Evolutionary conservation across 2,113 vertebrate species (phyloP).

Genomic region (Hydrolagus affinis): DNA sequence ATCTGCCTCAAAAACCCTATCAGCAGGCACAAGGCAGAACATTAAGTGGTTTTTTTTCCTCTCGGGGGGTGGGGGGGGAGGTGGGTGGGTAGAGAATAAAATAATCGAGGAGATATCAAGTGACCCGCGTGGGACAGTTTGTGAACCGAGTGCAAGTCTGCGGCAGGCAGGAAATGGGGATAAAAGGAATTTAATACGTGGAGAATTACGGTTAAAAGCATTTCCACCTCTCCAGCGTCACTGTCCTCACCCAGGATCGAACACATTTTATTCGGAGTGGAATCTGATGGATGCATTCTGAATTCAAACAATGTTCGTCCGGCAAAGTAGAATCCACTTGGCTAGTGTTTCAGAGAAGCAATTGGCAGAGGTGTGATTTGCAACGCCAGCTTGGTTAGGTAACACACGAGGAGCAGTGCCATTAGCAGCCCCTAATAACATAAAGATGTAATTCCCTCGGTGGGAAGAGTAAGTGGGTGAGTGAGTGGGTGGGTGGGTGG

Average conservation of each 20-base stretch:
- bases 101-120: too few species aligned
- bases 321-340: slow-evolving; percentile 8
- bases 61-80: too few species aligned
- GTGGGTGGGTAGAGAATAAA: too few species aligned
- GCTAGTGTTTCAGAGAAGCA: not conserved
- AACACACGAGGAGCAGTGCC: not conserved
- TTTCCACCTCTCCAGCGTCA: slow-evolving; percentile 9
- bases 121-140: too few species aligned
- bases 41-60: too few species aligned
- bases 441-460: not conserved
- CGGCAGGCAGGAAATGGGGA: not conserved
- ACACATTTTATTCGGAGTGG: not conserved
- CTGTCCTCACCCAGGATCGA: not conserved
- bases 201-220: slow-evolving; percentile 26
- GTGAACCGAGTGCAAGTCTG: too few species aligned
- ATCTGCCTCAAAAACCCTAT: too few species aligned
- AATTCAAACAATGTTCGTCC: too few species aligned
- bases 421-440: not conserved
- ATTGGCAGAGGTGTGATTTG: not conserved
- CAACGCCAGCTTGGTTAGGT: not conserved
- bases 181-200: slow-evolving; percentile 7
- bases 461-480: not conserved
- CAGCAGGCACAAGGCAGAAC: too few species aligned
- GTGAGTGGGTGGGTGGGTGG: too few species aligned
- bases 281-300: not conserved